phyloP scores from a whole-genome alignment of 2,113 vertebrate species.

The Equus quagga region DNA sequence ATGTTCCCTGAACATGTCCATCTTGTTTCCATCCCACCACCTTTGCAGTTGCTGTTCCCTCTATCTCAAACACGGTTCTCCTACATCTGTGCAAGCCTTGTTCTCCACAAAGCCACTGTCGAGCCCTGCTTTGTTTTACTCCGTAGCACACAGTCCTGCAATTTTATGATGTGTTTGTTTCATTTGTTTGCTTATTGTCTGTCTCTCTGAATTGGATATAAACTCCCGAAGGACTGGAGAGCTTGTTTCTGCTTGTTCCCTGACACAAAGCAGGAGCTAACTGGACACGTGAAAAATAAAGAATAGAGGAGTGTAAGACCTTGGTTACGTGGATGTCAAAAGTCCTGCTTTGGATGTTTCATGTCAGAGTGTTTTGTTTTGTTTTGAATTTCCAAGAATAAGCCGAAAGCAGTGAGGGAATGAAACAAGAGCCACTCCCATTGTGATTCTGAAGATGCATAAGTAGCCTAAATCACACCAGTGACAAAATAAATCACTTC shows the following conservation, averaged over 20 bases:
- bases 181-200: background rate
- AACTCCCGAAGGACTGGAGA: background rate
- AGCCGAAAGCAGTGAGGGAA: background rate
- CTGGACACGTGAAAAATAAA: background rate
- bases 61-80: background rate
- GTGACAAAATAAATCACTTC: background rate
- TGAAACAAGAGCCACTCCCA: background rate
- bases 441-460: background rate
- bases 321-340: background rate
- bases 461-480: background rate
- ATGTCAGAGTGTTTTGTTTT: background rate
- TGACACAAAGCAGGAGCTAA: background rate
- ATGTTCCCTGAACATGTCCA: background rate
- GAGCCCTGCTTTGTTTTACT: background rate
- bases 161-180: background rate
- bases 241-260: background rate
- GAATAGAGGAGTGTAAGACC: background rate
- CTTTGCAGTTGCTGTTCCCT: background rate
- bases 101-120: background rate
- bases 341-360: background rate
- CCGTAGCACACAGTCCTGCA: background rate
- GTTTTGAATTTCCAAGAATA: background rate
- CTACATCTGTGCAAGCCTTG: background rate
- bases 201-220: background rate
- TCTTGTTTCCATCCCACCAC: background rate